Evolutionary conservation across 2,113 vertebrate species (phyloP).

Genomic region (Laticauda laticaudata): DNA sequence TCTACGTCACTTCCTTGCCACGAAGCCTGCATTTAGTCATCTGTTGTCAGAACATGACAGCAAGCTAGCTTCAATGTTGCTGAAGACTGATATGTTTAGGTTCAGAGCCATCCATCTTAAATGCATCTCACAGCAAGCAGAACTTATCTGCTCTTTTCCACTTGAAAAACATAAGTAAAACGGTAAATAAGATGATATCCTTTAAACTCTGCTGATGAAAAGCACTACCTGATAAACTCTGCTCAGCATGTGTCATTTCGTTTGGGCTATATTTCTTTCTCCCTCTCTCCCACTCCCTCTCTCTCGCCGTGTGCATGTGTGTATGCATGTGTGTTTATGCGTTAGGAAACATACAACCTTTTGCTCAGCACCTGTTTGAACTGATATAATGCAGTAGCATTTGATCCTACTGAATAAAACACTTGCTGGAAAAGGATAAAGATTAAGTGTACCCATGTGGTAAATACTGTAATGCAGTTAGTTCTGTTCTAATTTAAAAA

Average conservation of each 20-base stretch:
- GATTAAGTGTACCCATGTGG: background rate
- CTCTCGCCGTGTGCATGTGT: background rate
- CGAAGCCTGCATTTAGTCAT: slow-evolving; percentile 66
- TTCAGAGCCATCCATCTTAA: slow-evolving; percentile 10
- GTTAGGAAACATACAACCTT: background rate
- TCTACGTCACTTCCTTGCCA: slow-evolving; percentile 63
- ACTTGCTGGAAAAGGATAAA: background rate
- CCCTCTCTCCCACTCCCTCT: too few species aligned
- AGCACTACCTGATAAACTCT: slow-evolving; percentile 41
- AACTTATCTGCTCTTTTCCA: slow-evolving; percentile 29
- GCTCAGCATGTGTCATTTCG: slow-evolving; percentile 14
- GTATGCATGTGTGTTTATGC: background rate
- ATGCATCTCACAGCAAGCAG: background rate
- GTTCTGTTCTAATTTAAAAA: background rate
- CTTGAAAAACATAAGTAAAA: background rate
- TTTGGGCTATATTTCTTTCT: background rate
- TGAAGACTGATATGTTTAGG: slow-evolving; percentile 28
- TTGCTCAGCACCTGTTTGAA: slow-evolving; percentile 41
- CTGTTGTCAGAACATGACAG: slow-evolving; percentile 41
- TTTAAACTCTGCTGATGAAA: slow-evolving; percentile 8
- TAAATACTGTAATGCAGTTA: background rate
- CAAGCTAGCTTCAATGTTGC: slow-evolving; percentile 28
- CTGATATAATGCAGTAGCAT: slow-evolving; percentile 35
- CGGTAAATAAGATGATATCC: slow-evolving; percentile 23
- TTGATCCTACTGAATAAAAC: background rate